Percentiles rank a stretch among this genome's conserved stretches.
These are phyloP conservation scores for Dendrolimus pini DNA, from an alignment of 2,888 invertebrate species.

Conservation along the genomic window DNA sequence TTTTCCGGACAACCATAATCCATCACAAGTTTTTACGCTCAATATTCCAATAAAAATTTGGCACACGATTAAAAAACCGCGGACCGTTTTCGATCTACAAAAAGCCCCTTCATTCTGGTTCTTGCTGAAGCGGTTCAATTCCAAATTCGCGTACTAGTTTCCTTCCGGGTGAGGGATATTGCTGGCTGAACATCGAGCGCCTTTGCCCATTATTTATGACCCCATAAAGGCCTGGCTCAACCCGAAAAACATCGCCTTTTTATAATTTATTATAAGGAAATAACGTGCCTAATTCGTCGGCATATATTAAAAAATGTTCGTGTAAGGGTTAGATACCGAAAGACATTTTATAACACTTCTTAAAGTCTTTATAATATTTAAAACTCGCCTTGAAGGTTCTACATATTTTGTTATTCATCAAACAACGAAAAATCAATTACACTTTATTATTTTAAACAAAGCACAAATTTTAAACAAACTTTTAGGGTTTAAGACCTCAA, in stretches of 20 bases:
- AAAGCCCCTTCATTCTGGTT: background rate
- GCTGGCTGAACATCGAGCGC: slow-evolving; percentile 19
- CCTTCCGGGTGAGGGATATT: slow-evolving; percentile 37
- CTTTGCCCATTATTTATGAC: slow-evolving; percentile 20
- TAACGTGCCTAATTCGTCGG: slow-evolving; percentile 58
- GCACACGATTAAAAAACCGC: background rate
- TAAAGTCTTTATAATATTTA: no score
- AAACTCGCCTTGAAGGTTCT: no score
- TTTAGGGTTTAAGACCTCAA: no score
- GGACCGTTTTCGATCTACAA: background rate
- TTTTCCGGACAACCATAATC: background rate
- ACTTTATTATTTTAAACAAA: no score
- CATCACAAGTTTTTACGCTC: background rate
- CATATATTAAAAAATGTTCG: slow-evolving; percentile 47
- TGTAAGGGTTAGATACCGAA: background rate
- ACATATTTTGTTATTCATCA: no score
- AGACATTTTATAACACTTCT: no score
- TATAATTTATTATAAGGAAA: slow-evolving; percentile 54
- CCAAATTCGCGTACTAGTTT: slow-evolving; percentile 25
- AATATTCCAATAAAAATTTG: background rate
- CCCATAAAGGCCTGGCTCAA: slow-evolving; percentile 22
- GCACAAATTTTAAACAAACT: no score
- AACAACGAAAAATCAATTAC: no score
- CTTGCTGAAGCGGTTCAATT: slow-evolving; percentile 34
- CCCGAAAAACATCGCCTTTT: slow-evolving; percentile 28